Conservation (phyloP, 2,888 invertebrate genomes). For the Diarsia dahlii region DNA sequence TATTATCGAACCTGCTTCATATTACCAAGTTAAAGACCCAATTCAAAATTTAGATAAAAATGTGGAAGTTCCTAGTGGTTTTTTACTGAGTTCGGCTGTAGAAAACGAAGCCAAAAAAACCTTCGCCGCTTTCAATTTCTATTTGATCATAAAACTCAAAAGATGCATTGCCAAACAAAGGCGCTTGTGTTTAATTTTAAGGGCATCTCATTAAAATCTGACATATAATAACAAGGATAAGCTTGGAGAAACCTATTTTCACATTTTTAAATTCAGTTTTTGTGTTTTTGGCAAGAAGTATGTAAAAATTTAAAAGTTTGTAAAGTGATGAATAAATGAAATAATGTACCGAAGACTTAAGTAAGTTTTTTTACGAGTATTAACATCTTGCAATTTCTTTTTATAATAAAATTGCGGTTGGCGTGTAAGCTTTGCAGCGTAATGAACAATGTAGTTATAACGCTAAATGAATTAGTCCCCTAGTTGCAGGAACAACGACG, state of each 20-base stretch:
- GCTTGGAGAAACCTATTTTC: too few species aligned
- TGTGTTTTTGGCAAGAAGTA: background rate
- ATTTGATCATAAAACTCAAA: too few species aligned
- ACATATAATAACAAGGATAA: too few species aligned
- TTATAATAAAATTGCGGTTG: background rate
- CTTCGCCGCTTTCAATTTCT: too few species aligned
- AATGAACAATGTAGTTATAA: background rate
- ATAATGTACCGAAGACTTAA: background rate
- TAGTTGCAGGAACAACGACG: background rate
- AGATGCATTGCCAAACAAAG: too few species aligned
- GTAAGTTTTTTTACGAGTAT: background rate
- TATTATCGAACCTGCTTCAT: background rate
- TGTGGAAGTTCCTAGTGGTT: background rate
- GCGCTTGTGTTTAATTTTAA: too few species aligned
- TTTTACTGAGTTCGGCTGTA: background rate
- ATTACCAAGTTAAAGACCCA: background rate
- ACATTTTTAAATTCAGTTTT: background rate
- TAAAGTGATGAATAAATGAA: background rate
- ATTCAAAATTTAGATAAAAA: too few species aligned
- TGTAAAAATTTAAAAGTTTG: background rate
- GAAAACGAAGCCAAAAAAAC: background rate
- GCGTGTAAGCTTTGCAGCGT: background rate
- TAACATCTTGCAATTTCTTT: background rate
- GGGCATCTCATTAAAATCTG: too few species aligned
- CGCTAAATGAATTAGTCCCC: slow-evolving; percentile 1